Evolutionary conservation across 2,797 vertebrate species (phyloP).

Genomic region (Pterois miles): DNA sequence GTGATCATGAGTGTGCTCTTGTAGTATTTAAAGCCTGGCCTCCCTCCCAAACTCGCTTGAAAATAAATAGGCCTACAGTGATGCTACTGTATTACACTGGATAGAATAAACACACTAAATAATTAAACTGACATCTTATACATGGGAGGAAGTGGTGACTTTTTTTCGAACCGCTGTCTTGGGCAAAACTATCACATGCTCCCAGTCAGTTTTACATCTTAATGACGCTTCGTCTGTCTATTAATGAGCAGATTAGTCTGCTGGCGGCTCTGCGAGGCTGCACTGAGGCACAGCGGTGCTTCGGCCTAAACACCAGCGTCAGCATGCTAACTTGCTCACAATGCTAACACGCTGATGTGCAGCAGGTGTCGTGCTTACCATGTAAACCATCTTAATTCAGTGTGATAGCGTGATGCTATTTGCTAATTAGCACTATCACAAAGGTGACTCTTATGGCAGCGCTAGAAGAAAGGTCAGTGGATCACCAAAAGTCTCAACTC

Average conservation of each 20-base stretch:
- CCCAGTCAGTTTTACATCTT: not conserved
- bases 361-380: not conserved
- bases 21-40: conserved; percentile 56
- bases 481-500: not conserved
- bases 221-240: not conserved
- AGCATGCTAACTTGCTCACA: conserved; percentile 7
- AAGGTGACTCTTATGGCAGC: not conserved
- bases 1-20: conserved; percentile 62
- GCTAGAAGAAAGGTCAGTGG: not conserved
- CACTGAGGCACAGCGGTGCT: not conserved
- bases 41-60: conserved; percentile 31
- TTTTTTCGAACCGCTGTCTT: not conserved
- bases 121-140: not conserved
- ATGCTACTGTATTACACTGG: not conserved
- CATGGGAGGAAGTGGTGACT: not conserved
- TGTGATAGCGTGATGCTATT: not conserved
- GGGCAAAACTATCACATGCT: not conserved
- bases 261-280: not conserved
- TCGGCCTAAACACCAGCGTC: not conserved
- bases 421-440: not conserved
- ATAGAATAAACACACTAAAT: not conserved
- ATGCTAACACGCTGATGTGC: not conserved
- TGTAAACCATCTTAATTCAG: not conserved
- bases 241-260: not conserved
- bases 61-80: not conserved